These are phyloP conservation scores for Chironomus riparius DNA, from an alignment of 2,888 invertebrate genomes.

Conservation along the genomic window DNA sequence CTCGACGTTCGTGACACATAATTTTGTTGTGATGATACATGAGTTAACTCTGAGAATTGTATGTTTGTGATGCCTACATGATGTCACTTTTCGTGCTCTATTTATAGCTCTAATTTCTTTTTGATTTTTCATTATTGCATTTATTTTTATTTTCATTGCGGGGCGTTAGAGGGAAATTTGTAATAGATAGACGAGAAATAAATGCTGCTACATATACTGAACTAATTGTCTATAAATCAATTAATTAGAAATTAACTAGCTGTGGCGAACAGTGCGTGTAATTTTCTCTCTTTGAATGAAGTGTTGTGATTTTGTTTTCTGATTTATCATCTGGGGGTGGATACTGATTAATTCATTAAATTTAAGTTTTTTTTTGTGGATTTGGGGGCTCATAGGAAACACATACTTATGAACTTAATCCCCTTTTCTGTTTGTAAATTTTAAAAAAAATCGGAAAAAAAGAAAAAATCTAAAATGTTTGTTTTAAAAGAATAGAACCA, in stretches of 20 bases:
- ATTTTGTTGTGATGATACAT: background rate
- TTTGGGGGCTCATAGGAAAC: too few relatives aligned
- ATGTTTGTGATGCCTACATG: background rate
- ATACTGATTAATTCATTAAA: too few relatives aligned
- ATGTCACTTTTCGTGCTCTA: background rate
- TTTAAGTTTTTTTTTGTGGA: too few relatives aligned
- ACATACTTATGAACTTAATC: too few relatives aligned
- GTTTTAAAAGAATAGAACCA: too few relatives aligned
- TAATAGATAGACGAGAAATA: background rate
- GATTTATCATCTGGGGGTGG: too few relatives aligned
- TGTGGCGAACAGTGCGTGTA: background rate
- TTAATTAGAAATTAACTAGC: background rate
- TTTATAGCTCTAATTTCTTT: background rate
- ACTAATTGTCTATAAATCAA: background rate
- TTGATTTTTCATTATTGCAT: background rate
- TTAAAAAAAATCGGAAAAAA: too few relatives aligned
- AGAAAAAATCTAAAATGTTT: too few relatives aligned
- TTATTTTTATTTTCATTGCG: too few relatives aligned
- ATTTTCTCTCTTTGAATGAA: background rate
- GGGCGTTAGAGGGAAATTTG: background rate
- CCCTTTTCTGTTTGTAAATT: too few relatives aligned
- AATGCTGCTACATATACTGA: background rate
- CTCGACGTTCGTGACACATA: background rate
- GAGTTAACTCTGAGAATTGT: background rate
- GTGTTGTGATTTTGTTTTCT: too few relatives aligned